These are phyloP conservation scores for Rhodeus uyekii DNA, from an alignment of 2,797 vertebrate species.

Conservation along the genomic window DNA sequence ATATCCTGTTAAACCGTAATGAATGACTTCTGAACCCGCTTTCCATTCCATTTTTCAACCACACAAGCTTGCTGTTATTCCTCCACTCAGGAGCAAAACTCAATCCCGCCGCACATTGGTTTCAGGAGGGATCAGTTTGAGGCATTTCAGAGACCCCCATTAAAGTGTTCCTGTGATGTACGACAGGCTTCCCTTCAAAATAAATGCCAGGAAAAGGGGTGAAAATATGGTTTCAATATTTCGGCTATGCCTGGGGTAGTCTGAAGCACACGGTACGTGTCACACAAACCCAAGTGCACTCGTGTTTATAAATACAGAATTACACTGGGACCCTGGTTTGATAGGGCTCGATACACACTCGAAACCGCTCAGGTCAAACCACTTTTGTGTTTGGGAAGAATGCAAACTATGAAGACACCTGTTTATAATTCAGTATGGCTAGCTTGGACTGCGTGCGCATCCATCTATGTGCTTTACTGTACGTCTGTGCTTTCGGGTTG, in stretches of 20 bases:
- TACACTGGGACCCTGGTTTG: slow-evolving; percentile 63
- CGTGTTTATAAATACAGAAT: slow-evolving; percentile 76
- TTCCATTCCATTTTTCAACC: slow-evolving; percentile 29
- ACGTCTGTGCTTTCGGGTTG: slow-evolving; percentile 11
- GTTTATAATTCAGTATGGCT: slow-evolving; percentile 79
- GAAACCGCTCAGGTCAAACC: slow-evolving; percentile 78
- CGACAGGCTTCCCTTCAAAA: slow-evolving; percentile 27
- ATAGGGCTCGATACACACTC: slow-evolving; percentile 70
- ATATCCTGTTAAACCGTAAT: slow-evolving; percentile 27
- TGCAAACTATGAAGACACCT: slow-evolving; percentile 82
- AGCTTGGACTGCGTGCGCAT: slow-evolving; percentile 58
- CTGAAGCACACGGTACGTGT: slow-evolving; percentile 66
- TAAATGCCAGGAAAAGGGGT: slow-evolving; percentile 17
- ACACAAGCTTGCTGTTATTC: slow-evolving; percentile 12
- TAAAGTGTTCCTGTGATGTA: slow-evolving; percentile 21
- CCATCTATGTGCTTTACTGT: slow-evolving; percentile 36
- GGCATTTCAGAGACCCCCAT: slow-evolving; percentile 19
- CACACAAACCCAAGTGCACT: slow-evolving; percentile 69
- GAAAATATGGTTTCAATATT: slow-evolving; percentile 77
- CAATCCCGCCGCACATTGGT: neutral
- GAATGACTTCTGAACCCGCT: slow-evolving; percentile 39
- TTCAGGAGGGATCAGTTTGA: neutral
- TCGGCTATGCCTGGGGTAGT: slow-evolving; percentile 58
- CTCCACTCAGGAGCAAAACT: neutral
- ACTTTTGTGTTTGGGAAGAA: slow-evolving; percentile 78